Evolutionary conservation across 2,797 vertebrate species (phyloP).

Genomic region (Taeniopygia guttata): DNA sequence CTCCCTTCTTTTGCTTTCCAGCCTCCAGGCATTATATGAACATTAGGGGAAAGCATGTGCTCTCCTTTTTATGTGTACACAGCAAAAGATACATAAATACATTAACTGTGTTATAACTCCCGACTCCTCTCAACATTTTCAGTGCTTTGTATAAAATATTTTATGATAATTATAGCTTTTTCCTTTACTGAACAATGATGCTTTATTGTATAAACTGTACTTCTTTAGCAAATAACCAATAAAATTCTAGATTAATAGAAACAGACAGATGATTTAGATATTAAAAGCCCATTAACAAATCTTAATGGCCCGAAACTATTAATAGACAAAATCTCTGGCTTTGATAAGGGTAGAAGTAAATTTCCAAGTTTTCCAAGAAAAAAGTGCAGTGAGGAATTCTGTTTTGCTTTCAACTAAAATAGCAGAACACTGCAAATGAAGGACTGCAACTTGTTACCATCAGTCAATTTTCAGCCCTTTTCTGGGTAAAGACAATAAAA

Average conservation of each 20-base stretch:
- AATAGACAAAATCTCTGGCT: not conserved
- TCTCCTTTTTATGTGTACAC: not conserved
- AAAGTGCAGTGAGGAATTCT: not conserved
- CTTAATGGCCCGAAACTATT: not conserved
- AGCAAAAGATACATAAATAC: constrained; percentile 12
- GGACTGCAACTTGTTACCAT: not conserved
- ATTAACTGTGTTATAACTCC: not conserved
- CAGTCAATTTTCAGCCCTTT: not conserved
- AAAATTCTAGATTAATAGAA: not conserved
- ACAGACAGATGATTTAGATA: not conserved
- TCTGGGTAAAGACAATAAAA: not conserved
- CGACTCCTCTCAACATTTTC: not conserved
- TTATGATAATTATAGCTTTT: not conserved
- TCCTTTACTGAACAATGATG: not conserved
- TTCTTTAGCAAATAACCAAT: not conserved
- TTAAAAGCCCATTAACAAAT: not conserved
- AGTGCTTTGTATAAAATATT: not conserved
- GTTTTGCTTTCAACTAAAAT: not conserved
- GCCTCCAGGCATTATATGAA: constrained; percentile 27
- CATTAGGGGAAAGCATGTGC: not conserved
- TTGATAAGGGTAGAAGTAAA: not conserved
- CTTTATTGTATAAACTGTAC: not conserved
- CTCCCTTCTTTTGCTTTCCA: constrained; percentile 11
- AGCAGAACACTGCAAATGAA: not conserved
- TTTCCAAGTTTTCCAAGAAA: not conserved